Evolutionary conservation across 2,888 invertebrate genomes (phyloP), one percentile per base, ranked within the genome.

Genomic region (Drosophila prostipennis): DNA sequence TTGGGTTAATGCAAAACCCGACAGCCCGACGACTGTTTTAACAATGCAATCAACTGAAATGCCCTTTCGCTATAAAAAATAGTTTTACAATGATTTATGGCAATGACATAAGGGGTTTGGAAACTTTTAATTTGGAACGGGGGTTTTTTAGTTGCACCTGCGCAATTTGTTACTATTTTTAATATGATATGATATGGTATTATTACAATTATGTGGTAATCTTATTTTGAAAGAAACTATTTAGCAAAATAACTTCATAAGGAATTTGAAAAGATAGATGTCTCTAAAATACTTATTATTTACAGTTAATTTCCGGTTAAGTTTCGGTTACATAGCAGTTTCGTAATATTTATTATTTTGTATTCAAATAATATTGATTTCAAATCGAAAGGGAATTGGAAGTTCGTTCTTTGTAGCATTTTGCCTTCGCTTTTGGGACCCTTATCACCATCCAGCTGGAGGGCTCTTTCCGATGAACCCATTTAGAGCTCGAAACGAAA

Each of bases 401-500:
- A 26, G 26, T 26, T 26, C 26, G 26, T 26, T 26, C 39, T 45
- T 19, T 34, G 3, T 19, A 2, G 19, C 19, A 1, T 19, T 19
- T 19, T 2, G 19, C 2, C 19, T 19, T 19, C 19, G 19, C 19
- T 19, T 40, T 34, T 16, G 29, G 34, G 32, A 43, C 49, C 52
- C 39, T 57, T 57, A 43, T 56, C 53, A 40, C 39, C 60, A 32
- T 40, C 29, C 26, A 34, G 29, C 34, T 45, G 48, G 40, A 23
- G 70, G 45, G 64, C 70, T 64, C 64, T 72, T 60, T 39, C 16
- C 48, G 46, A 57, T 34, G 59, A 55, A 68, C 46, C 52, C 72
- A 71, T 54, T 61, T 49, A 11, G 53, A 55, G 52, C 32, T 32
- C 34, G 45, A 69, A 71, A 55, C 65, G 79, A 76, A 76, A 79